A percentile compares a stretch with the other conserved stretches of the same genome.
These are phyloP conservation scores for Avahi laniger DNA, from an alignment of 2,797 vertebrate genomes.

Conservation along the genomic window DNA sequence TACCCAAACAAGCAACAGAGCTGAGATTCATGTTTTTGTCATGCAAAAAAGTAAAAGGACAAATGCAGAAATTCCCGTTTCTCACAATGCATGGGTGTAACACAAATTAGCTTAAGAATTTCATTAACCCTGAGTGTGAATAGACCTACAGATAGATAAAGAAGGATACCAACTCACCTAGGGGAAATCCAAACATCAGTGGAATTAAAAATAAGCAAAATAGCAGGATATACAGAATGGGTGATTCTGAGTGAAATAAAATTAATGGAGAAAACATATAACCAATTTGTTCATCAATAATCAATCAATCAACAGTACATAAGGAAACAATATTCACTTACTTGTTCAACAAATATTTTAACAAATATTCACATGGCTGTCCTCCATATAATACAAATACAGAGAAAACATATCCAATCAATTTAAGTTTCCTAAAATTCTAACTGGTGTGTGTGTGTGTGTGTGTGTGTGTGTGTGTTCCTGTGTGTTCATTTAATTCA, in stretches of 20 bases:
- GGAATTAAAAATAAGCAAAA: neutral
- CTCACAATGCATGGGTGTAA: neutral
- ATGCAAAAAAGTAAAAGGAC: neutral
- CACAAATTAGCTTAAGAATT: neutral
- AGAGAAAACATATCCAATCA: neutral
- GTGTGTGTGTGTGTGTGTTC: neutral
- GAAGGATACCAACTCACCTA: neutral
- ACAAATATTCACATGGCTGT: neutral
- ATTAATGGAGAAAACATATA: too few species aligned
- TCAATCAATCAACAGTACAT: neutral
- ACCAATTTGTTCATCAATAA: neutral
- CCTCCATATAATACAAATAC: neutral
- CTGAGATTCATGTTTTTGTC: neutral
- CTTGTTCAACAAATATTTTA: neutral
- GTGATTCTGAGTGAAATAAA: neutral
- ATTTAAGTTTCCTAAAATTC: neutral
- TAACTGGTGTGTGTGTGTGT: neutral
- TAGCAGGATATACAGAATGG: neutral
- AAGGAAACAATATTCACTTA: neutral
- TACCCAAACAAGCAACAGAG: neutral
- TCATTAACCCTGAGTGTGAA: neutral
- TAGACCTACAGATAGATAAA: neutral
- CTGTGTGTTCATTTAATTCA: neutral
- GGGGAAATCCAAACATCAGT: neutral
- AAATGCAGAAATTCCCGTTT: neutral